These are phyloP conservation scores for Lepidocolaptes lacrymiger DNA, from an alignment of 2,797 vertebrate species.

Conservation along the genomic window DNA sequence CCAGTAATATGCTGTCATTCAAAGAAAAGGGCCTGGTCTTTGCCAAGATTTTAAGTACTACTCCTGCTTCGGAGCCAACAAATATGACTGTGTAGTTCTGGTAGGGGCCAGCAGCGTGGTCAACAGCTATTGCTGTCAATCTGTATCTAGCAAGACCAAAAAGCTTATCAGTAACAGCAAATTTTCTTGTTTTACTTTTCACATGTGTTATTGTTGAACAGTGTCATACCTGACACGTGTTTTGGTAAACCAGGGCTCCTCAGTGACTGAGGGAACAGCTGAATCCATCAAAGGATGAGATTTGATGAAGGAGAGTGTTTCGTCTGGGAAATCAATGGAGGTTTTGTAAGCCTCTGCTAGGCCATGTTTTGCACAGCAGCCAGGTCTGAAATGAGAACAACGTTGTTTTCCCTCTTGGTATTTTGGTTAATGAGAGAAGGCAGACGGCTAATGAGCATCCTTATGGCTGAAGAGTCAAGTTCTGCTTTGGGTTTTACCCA, in stretches of 20 bases:
- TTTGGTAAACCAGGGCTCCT: conserved; percentile 98
- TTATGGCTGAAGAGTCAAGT: not conserved
- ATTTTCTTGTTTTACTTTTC: not conserved
- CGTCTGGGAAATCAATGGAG: conserved; percentile 96
- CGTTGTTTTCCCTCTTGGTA: not conserved
- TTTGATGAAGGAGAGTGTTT: conserved; percentile 96
- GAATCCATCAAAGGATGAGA: conserved; percentile 97
- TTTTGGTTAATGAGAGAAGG: conserved; percentile 48
- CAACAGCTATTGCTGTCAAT: conserved; percentile 90
- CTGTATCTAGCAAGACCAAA: conserved; percentile 84
- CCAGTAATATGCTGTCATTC: conserved; percentile 93
- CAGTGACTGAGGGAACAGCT: conserved; percentile 90
- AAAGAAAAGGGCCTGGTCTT: conserved; percentile 88
- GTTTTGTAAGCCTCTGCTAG: conserved; percentile 90
- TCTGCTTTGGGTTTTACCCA: not conserved
- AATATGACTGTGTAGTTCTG: conserved; percentile 97
- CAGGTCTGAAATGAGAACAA: conserved; percentile 85
- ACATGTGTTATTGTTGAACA: not conserved
- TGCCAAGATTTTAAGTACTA: conserved; percentile 95
- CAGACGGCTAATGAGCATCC: conserved; percentile 17
- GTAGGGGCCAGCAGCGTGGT: conserved; percentile 90
- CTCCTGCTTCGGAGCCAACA: conserved; percentile 93
- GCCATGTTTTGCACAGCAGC: conserved; percentile 92
- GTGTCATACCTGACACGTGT: conserved; percentile 91
- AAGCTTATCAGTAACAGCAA: not conserved